These are phyloP conservation scores for Potamilus streckersoni DNA, from an alignment of 1,140 invertebrate genomes.

Conservation along the genomic window DNA sequence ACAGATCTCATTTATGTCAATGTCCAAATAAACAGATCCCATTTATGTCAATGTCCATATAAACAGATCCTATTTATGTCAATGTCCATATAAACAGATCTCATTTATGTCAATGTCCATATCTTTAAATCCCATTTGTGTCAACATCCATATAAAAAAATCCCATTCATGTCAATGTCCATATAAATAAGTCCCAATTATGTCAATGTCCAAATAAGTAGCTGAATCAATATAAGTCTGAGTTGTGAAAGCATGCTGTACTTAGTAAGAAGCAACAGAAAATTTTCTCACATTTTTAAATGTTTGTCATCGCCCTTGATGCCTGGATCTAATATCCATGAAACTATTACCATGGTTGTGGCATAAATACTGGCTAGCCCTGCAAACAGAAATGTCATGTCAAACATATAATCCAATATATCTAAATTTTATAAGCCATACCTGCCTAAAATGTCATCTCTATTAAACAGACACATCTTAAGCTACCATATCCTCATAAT, in stretches of 20 bases:
- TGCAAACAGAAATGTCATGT: slow-evolving; percentile 71
- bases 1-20: too few species aligned
- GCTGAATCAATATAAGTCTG: background rate
- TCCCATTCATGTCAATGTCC: background rate
- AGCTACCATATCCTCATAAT: too few species aligned
- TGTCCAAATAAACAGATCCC: too few species aligned
- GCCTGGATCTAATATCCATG: slow-evolving; percentile 81
- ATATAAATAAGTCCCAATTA: background rate
- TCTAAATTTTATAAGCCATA: too few species aligned
- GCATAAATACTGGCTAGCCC: slow-evolving; percentile 74
- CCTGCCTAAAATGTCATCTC: too few species aligned
- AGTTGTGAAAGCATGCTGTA: background rate
- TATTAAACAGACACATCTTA: too few species aligned
- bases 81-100: too few species aligned
- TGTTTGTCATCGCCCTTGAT: slow-evolving; percentile 78
- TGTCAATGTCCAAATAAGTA: slow-evolving; percentile 2
- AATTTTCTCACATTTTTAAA: slow-evolving; percentile 78
- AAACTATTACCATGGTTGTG: slow-evolving; percentile 78
- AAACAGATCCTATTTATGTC: too few species aligned
- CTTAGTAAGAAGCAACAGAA: background rate
- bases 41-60: too few species aligned
- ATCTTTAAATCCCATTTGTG: too few species aligned
- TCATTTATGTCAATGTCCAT: too few species aligned
- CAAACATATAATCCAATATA: slow-evolving; percentile 66
- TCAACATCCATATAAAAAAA: background rate